Conservation (phyloP, 2,797 vertebrate species). For the Falco cherrug region DNA sequence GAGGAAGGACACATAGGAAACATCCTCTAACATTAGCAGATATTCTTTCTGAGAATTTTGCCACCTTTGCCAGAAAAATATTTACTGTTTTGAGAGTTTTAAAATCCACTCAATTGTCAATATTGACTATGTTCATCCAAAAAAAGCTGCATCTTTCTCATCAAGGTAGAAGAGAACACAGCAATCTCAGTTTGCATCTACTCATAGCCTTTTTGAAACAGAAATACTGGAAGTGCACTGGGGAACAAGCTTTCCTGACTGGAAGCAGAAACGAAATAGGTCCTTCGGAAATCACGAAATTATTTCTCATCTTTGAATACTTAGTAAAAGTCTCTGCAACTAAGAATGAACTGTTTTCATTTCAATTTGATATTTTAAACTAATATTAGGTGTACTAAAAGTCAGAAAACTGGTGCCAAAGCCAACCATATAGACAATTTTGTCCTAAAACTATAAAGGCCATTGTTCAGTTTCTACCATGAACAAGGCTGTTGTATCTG, state of each 20-base stretch:
- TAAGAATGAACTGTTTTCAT: neutral
- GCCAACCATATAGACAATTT: neutral
- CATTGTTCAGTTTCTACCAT: neutral
- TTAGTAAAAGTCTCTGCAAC: neutral
- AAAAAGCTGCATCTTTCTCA: neutral
- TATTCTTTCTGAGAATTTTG: neutral
- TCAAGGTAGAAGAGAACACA: neutral
- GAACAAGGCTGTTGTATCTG: neutral
- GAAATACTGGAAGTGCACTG: neutral
- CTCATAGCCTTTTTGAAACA: neutral
- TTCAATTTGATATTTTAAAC: neutral
- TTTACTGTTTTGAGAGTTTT: neutral
- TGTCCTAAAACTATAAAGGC: neutral
- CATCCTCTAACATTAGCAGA: neutral
- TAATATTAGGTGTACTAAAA: neutral
- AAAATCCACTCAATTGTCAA: neutral
- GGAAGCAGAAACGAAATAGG: neutral
- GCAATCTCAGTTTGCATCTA: neutral
- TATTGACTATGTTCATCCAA: neutral
- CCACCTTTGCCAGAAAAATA: neutral
- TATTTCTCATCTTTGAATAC: neutral
- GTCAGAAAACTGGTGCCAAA: neutral
- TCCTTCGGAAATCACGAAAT: neutral
- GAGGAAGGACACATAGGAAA: neutral
- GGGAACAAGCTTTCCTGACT: neutral